Evolutionary conservation across 2,797 vertebrate species (phyloP), one percentile per base, ranked within the genome.

Genomic region (Perdix hodgsoniae): DNA sequence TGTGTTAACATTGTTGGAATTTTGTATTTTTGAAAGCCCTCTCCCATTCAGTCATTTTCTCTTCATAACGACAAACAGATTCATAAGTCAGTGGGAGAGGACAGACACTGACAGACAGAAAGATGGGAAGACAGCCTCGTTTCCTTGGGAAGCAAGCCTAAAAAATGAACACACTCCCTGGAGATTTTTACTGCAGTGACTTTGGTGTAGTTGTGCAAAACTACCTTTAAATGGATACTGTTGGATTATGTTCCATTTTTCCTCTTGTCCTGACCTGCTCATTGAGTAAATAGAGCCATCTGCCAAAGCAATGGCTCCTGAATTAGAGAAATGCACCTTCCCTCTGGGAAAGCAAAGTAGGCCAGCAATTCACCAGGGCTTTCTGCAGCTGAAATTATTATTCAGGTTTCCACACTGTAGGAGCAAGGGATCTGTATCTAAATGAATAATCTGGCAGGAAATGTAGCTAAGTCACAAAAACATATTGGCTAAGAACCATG

Each of bases 271-370:
- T 92, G 95, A 95, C 95, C 94, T 91, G 92, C 80, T 94, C 93
- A 14, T 82, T 88, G 94, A 90, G 88, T 79, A 95, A 94, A 95
- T 91, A 96, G 76, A 96, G 92, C 71, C 95, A 92, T 94, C 90
- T 96, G 91, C 94, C 95, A 95, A 90, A 93, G 92, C 88, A 91
- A 90, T 64, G 88, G 83, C 88, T 94, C 83, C 95, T 70, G 88
- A 92, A 93, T 94, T 91, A 91, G 83, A 93, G 91, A 71, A 87
- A 52, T 49, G 59, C 82, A 87, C 78, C 88, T 90, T 95, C 59
- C 94, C 63, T 70, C 44, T 47, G 94, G 91, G 96, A 96, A 60
- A 73, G 70, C 56, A 91, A 96, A 94, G 81, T 93, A 93, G 95
- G 94, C 85, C 94, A 95, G 63, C n/a, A 2, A 95, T 49, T 87